A percentile compares a stretch with the other conserved stretches of the same genome.
Conservation (phyloP, 1,140 invertebrate genomes). For the Stegodyphus dumicola region DNA sequence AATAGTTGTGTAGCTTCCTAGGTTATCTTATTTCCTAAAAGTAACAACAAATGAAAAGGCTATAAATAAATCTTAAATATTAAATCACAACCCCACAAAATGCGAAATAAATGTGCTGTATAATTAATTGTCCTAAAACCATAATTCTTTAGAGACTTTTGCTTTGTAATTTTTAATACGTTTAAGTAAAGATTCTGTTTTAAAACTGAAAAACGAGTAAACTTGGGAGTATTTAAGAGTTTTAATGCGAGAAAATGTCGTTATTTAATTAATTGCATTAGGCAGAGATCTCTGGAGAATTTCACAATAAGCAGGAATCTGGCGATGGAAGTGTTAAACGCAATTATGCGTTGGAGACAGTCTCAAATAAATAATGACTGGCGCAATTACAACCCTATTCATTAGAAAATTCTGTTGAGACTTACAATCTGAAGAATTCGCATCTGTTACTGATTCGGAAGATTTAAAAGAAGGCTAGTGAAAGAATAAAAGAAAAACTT, state of each 20-base stretch:
- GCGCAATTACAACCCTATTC: slow-evolving; percentile 45
- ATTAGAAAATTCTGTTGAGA: slow-evolving; percentile 30
- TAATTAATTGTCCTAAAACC: too few species aligned
- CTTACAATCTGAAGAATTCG: background rate
- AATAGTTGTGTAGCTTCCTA: too few species aligned
- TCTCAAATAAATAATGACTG: slow-evolving; percentile 45
- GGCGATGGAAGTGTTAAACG: slow-evolving; percentile 26
- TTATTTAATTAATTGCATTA: slow-evolving; percentile 38
- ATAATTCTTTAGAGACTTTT: background rate
- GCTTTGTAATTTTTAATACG: background rate
- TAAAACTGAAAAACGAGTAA: background rate
- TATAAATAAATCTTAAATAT: too few species aligned
- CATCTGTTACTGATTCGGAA: too few species aligned
- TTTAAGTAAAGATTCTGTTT: too few species aligned
- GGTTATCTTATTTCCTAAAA: too few species aligned
- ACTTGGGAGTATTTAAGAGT: background rate
- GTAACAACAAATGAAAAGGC: too few species aligned
- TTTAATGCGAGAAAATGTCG: background rate
- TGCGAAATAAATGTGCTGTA: too few species aligned
- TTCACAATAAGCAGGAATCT: background rate
- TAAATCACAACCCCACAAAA: too few species aligned
- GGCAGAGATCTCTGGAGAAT: background rate
- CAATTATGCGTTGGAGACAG: slow-evolving; percentile 28
- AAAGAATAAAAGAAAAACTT: background rate
- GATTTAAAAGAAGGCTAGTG: too few species aligned